These are phyloP conservation scores for Mythimna loreyi DNA, from an alignment of 2,888 invertebrate genomes.

Conservation along the genomic window DNA sequence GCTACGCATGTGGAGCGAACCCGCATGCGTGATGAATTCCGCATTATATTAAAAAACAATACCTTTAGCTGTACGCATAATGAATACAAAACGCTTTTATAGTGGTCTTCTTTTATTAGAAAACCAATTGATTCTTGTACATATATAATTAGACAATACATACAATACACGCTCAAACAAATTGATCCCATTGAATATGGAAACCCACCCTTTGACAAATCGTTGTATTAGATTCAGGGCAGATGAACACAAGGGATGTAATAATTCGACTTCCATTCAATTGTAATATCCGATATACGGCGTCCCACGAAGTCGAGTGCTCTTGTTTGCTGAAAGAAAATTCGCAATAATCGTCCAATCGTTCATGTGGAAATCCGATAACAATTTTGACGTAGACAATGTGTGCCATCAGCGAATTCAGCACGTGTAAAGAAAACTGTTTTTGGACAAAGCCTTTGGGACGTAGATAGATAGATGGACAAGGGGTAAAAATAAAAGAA, in stretches of 20 bases:
- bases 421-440: slow-evolving; percentile 40
- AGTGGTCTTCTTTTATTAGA: neutral
- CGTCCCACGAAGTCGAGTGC: slow-evolving; percentile 10
- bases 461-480: slow-evolving; percentile 22
- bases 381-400: slow-evolving; percentile 41
- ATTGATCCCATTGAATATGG: slow-evolving; percentile 14
- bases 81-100: neutral
- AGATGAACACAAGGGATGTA: slow-evolving; percentile 40
- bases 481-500: slow-evolving; percentile 16
- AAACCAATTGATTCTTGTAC: neutral
- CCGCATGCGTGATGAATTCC: too few species aligned
- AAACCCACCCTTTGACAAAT: slow-evolving; percentile 23
- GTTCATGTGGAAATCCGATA: slow-evolving; percentile 55
- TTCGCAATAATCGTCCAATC: slow-evolving; percentile 53
- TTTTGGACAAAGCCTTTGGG: slow-evolving; percentile 24
- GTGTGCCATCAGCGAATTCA: slow-evolving; percentile 24
- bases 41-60: too few species aligned
- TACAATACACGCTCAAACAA: slow-evolving; percentile 9
- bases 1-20: too few species aligned
- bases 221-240: slow-evolving; percentile 35
- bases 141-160: neutral
- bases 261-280: slow-evolving; percentile 50
- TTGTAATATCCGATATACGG: slow-evolving; percentile 44
- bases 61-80: too few species aligned
- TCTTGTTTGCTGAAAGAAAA: slow-evolving; percentile 51